These are phyloP conservation scores for Monopis laevigella DNA, from an alignment of 2,888 invertebrate species.

Conservation along the genomic window DNA sequence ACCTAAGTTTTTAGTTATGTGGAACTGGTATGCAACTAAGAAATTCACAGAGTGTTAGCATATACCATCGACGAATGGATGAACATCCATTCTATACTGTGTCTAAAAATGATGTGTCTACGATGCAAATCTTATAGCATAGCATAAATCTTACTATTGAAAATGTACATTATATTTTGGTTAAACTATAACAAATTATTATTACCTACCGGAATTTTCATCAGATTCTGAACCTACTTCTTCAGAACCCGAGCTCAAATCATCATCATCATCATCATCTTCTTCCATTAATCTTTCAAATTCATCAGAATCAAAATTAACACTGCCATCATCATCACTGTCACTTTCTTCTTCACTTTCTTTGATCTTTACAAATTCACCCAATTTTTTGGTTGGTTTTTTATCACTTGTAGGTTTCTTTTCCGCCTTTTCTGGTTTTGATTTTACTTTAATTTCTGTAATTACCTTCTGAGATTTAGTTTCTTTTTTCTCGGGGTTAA, in stretches of 20 bases:
- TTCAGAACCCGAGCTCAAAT: conserved; percentile 1
- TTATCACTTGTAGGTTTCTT: conserved; percentile 20
- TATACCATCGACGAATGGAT: too few relatives aligned
- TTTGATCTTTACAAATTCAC: conserved; percentile 40
- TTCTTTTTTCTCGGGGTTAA: too few relatives aligned
- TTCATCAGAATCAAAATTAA: conserved; percentile 49
- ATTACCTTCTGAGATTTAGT: too few relatives aligned
- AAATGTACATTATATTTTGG: too few relatives aligned
- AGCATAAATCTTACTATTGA: too few relatives aligned
- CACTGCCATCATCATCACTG: conserved; percentile 36
- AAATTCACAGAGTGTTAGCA: too few relatives aligned
- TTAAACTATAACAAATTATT: too few relatives aligned
- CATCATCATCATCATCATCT: conserved; percentile 26
- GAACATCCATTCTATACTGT: too few relatives aligned
- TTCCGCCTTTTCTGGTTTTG: conserved; percentile 18
- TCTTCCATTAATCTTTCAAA: conserved; percentile 39
- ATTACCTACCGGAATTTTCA: conserved; percentile 18
- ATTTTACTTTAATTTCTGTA: conserved; percentile 12
- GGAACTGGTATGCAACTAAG: too few relatives aligned
- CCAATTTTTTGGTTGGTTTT: conserved; percentile 14
- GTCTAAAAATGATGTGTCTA: too few relatives aligned
- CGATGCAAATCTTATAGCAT: too few relatives aligned
- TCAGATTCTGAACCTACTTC: conserved; percentile 19
- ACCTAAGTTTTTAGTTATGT: too few relatives aligned
- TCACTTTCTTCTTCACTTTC: conserved; percentile 28